Evolutionary conservation across 2,113 vertebrate species (phyloP).

Genomic region (Helogale parvula): DNA sequence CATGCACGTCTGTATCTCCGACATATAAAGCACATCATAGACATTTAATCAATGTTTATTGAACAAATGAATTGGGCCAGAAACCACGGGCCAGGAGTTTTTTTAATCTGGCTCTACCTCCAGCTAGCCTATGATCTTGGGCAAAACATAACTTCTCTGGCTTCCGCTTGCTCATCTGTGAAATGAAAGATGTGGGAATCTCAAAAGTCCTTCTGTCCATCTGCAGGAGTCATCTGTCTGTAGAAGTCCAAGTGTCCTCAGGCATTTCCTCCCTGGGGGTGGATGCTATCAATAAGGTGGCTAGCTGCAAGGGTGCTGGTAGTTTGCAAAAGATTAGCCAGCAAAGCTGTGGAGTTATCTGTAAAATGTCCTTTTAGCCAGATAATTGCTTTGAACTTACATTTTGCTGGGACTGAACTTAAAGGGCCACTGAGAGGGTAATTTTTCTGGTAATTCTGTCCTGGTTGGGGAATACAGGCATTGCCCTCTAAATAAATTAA

Average conservation of each 20-base stretch:
- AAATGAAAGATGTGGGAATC: background rate
- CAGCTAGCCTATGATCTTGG: background rate
- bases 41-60: background rate
- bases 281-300: background rate
- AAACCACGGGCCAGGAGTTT: background rate
- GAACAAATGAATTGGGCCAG: background rate
- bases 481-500: slow-evolving; percentile 75
- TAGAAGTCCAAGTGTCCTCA: background rate
- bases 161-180: background rate
- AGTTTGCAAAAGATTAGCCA: slow-evolving; percentile 36
- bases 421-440: slow-evolving; percentile 63
- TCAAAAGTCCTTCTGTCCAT: background rate
- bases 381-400: slow-evolving; percentile 40
- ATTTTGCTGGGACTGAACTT: slow-evolving; percentile 60
- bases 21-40: background rate
- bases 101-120: background rate
- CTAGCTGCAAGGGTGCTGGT: background rate
- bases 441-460: slow-evolving; percentile 53
- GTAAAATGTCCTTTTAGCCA: background rate
- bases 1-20: background rate
- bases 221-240: background rate
- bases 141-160: background rate
- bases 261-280: background rate
- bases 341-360: background rate
- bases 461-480: slow-evolving; percentile 66